Base-by-base conservation (phyloP, 2,888 invertebrate species). In the Trichacis sp. region DNA sequence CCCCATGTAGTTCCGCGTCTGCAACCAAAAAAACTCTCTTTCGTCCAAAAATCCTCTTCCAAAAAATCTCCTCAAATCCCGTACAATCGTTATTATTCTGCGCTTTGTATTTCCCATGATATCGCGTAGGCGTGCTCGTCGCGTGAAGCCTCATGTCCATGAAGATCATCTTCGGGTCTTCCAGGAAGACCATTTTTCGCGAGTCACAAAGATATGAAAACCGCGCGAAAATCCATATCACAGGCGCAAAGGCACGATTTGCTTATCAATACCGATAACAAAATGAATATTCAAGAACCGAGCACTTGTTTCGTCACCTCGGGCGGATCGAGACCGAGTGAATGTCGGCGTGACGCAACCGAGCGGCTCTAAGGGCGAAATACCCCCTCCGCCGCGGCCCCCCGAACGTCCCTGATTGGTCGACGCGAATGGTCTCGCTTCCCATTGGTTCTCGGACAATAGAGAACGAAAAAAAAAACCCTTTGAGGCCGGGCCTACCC, bases 1-100 rank as follows among this genome's bases (percentile, higher is more conserved):
- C 89, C 33, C 88, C 89, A 74, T 89, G 89, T 56, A 87, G 85
- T 76, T 89, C 89, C 65, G 87, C 87, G 85, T 89, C 89, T 89
- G 85, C 0, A 86, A 87, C 15, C 60, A 68, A 60, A 63, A 56
- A n/a, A n/a, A n/a, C n/a, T n/a, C n/a, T n/a, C n/a, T n/a, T n/a
- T n/a, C n/a, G n/a, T n/a, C n/a, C n/a, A n/a, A n/a, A n/a, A n/a
- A 2, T 19, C 20, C 3, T 19, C 14, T 51, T 45, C n/a, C 8
- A 14, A 15, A 17, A 15, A 11, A 46, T 52, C 12, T 33, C n/a
- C 33, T 9, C 29, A 65, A 62, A 49, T 50, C 33, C 60, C 76
- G 69, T 84, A 84, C 84, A 84, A 63, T 84, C 72, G 66, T 84
- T 84, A 67, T 84, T 84, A 58, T 84, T 84, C 64, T 84, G 84